phyloP scores from a whole-genome alignment of 2,888 invertebrate species.

The Hypselothyrea guttata region DNA sequence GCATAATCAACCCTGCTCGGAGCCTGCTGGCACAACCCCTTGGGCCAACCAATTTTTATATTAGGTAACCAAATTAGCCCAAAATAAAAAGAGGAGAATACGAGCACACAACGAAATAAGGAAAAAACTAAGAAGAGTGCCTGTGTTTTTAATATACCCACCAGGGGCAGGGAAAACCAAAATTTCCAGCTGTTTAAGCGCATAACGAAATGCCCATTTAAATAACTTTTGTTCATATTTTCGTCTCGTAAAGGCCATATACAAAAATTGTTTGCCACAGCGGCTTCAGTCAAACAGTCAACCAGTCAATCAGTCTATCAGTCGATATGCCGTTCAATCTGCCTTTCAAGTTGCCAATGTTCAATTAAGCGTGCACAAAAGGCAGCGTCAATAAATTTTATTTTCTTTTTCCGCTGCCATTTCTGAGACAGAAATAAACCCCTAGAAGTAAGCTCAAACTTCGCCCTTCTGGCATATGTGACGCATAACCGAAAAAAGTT shows the following conservation, averaged over 20 bases:
- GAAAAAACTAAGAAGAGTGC: conserved; percentile 41
- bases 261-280: conserved; percentile 31
- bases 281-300: conserved; percentile 62
- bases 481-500: conserved; percentile 34
- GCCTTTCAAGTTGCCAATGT: conserved; percentile 73
- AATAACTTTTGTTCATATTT: conserved; percentile 48
- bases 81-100: conserved; percentile 27
- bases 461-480: background rate
- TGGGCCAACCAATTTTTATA: conserved; percentile 37
- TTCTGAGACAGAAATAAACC: conserved; percentile 19
- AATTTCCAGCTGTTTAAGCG: conserved; percentile 69
- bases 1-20: conserved; percentile 58
- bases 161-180: conserved; percentile 24
- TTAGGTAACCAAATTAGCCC: conserved; percentile 55
- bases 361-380: conserved; percentile 71
- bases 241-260: conserved; percentile 49
- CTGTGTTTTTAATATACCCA: conserved; percentile 60
- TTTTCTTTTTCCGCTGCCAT: conserved; percentile 19
- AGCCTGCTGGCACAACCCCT: conserved; percentile 12
- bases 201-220: conserved; percentile 63
- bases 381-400: conserved; percentile 67
- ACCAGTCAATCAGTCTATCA: conserved; percentile 65
- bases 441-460: conserved; percentile 18
- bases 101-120: conserved; percentile 7
- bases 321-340: conserved; percentile 14